Evolutionary conservation across 2,888 invertebrate genomes (phyloP).

Genomic region (Meta bourneti): DNA sequence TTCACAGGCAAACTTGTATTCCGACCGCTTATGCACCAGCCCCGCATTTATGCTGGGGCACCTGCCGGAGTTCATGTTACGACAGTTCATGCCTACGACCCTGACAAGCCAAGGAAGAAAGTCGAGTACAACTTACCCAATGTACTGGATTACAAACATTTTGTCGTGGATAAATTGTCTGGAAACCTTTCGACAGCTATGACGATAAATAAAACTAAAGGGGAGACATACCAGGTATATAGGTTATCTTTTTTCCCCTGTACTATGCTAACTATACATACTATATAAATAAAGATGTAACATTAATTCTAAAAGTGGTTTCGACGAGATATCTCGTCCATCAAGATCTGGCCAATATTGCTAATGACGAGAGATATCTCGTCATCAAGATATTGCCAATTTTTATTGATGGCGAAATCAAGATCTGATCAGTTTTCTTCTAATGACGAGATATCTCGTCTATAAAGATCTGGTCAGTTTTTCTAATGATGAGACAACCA

Average conservation of each 20-base stretch:
- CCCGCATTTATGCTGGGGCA: conserved; percentile 74
- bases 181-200: conserved; percentile 75
- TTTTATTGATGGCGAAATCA: no score
- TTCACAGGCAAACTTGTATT: conserved; percentile 72
- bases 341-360: no score
- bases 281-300: no score
- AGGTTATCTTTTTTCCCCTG: neutral
- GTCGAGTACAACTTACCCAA: conserved; percentile 75
- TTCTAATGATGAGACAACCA: no score
- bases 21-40: conserved; percentile 68
- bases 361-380: no score
- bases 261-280: no score
- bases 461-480: no score
- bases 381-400: no score
- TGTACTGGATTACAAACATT: conserved; percentile 70
- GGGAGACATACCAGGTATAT: conserved; percentile 65
- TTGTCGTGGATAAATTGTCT: conserved; percentile 69
- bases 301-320: no score
- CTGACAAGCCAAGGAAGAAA: conserved; percentile 68
- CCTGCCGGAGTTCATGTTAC: conserved; percentile 77
- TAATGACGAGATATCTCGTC: no score
- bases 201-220: conserved; percentile 60
- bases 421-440: no score
- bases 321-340: no score
- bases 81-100: conserved; percentile 75